A percentile compares a stretch with the other conserved stretches of the same genome.
These are phyloP conservation scores for Micronisus gabar DNA, from an alignment of 2,113 vertebrate species.

Conservation along the genomic window DNA sequence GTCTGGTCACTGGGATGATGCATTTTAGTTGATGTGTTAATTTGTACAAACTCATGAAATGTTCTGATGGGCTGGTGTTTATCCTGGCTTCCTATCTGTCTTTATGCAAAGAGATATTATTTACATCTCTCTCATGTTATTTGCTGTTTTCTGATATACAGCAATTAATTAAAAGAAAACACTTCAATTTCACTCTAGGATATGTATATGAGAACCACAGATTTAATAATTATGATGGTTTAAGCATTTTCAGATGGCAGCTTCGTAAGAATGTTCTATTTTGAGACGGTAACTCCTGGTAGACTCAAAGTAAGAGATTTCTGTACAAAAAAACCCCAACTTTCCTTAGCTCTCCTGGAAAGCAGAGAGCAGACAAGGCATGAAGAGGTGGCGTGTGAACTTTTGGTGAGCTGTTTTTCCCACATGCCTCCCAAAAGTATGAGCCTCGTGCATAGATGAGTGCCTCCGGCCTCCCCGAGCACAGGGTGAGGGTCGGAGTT, in stretches of 20 bases:
- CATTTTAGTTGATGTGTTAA: not conserved
- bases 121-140: not conserved
- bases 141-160: not conserved
- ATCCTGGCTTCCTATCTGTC: not conserved
- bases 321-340: not conserved
- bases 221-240: not conserved
- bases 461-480: accelerated
- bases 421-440: accelerated
- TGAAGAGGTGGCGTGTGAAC: not conserved
- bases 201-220: not conserved
- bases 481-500: accelerated
- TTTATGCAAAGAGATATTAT: conserved; percentile 7
- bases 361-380: not conserved
- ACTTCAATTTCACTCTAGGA: not conserved
- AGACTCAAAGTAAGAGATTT: not conserved
- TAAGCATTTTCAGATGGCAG: not conserved
- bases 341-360: not conserved
- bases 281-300: not conserved
- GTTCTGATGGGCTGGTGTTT: conserved; percentile 1
- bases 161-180: not conserved
- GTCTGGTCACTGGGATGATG: not conserved
- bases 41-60: not conserved
- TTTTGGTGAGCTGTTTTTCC: not conserved
- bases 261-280: not conserved
- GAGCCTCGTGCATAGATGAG: not conserved